Conservation (phyloP, 2,797 vertebrate genomes). For the Gymnopithys bicolor region DNA sequence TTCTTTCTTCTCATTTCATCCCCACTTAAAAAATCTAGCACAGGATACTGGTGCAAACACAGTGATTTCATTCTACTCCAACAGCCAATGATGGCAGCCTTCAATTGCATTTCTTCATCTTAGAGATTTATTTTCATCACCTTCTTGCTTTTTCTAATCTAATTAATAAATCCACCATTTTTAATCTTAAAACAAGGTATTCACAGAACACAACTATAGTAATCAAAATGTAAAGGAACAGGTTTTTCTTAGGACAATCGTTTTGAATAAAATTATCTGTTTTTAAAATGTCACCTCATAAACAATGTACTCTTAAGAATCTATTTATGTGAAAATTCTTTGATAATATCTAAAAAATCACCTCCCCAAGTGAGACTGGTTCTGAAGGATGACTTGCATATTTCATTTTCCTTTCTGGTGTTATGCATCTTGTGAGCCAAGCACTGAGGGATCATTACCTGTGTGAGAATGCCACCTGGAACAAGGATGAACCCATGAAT, state of each 20-base stretch:
- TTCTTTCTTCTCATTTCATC: neutral
- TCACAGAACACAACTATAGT: neutral
- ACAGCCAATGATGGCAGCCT: neutral
- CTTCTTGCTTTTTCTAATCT: neutral
- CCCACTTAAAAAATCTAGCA: neutral
- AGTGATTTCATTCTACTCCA: neutral
- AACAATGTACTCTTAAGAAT: neutral
- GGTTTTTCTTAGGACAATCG: neutral
- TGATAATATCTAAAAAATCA: neutral
- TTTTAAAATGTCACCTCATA: neutral
- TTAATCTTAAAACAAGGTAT: neutral
- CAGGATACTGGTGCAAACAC: neutral
- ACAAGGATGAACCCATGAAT: neutral
- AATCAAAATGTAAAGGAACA: neutral
- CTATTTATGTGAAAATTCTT: neutral
- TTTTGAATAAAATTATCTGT: neutral
- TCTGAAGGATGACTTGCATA: neutral
- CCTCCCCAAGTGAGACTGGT: neutral
- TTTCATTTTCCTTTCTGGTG: neutral
- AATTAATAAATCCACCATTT: neutral
- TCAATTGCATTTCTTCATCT: neutral
- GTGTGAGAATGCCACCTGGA: neutral
- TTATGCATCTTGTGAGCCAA: neutral
- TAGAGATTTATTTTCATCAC: neutral
- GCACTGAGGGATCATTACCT: neutral